Conservation (phyloP, 2,888 invertebrate species). For the Bellardia pandia region DNA sequence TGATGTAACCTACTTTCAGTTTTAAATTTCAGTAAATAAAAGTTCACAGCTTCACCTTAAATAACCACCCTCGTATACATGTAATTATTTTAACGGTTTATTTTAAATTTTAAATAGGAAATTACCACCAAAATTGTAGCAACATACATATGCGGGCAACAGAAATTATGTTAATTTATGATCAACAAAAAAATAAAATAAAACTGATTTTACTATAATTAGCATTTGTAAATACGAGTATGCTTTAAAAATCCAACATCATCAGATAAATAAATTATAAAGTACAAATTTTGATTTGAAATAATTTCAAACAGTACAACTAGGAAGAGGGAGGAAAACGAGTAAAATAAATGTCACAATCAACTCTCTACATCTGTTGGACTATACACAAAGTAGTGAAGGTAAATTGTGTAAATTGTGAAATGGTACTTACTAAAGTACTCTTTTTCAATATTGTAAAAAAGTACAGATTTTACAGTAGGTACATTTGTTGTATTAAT, state of each 20-base stretch:
- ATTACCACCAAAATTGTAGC: not conserved
- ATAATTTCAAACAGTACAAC: constrained; percentile 8
- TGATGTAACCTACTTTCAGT: too few species aligned
- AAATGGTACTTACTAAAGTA: not conserved
- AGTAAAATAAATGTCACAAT: not conserved
- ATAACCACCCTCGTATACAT: not conserved
- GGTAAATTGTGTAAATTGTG: not conserved
- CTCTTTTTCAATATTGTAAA: too few species aligned
- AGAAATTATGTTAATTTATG: constrained; percentile 49
- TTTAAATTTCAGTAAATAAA: too few species aligned
- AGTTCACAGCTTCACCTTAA: too few species aligned
- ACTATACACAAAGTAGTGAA: not conserved
- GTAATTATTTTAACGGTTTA: not conserved
- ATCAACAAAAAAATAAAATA: not conserved
- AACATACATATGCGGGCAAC: not conserved
- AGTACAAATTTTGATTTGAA: constrained; percentile 31
- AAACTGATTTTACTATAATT: constrained; percentile 29
- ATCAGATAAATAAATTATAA: constrained; percentile 17
- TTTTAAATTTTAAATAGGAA: not conserved
- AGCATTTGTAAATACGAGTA: constrained; percentile 40
- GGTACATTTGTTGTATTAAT: too few species aligned
- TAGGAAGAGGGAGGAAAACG: constrained; percentile 20
- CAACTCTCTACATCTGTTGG: constrained; percentile 38
- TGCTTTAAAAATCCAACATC: constrained; percentile 10
- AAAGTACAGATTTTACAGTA: too few species aligned